Percentiles rank a stretch among this genome's conserved stretches.
These are phyloP conservation scores for Potamilus streckersoni DNA, from an alignment of 1,140 invertebrate genomes.

Conservation along the genomic window DNA sequence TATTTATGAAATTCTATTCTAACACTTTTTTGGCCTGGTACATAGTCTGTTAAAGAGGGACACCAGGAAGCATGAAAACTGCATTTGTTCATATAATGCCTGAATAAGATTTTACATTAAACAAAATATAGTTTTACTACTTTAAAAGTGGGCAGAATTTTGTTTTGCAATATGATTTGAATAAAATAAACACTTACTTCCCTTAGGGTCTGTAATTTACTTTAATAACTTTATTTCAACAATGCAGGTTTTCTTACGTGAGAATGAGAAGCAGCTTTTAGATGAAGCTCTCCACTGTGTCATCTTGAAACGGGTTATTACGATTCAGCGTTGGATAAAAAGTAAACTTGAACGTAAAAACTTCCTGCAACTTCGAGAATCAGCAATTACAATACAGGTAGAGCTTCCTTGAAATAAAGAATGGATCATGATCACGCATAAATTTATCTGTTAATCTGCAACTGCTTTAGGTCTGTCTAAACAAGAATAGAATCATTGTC, in stretches of 20 bases:
- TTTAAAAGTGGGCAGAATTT: no score
- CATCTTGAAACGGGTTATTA: slow-evolving; percentile 91
- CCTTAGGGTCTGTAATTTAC: neutral
- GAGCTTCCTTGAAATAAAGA: neutral
- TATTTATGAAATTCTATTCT: no score
- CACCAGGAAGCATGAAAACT: no score
- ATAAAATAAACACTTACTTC: neutral
- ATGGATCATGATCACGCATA: neutral
- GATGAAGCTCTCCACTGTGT: slow-evolving; percentile 93
- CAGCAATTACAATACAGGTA: slow-evolving; percentile 82
- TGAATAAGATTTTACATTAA: no score
- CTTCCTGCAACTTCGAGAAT: slow-evolving; percentile 78
- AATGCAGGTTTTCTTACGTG: slow-evolving; percentile 84
- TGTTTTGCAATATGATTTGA: no score
- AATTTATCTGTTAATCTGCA: no score
- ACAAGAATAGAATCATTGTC: neutral
- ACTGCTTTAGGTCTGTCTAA: no score
- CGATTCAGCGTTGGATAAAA: slow-evolving; percentile 92
- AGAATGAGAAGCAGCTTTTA: slow-evolving; percentile 93
- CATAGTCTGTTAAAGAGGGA: no score
- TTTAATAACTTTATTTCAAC: neutral
- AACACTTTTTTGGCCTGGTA: no score
- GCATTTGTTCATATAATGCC: no score
- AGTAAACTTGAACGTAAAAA: slow-evolving; percentile 81
- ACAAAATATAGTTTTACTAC: no score